Base-by-base conservation (phyloP, 2,113 vertebrate genomes). In the human (Homo sapiens) region DNA sequence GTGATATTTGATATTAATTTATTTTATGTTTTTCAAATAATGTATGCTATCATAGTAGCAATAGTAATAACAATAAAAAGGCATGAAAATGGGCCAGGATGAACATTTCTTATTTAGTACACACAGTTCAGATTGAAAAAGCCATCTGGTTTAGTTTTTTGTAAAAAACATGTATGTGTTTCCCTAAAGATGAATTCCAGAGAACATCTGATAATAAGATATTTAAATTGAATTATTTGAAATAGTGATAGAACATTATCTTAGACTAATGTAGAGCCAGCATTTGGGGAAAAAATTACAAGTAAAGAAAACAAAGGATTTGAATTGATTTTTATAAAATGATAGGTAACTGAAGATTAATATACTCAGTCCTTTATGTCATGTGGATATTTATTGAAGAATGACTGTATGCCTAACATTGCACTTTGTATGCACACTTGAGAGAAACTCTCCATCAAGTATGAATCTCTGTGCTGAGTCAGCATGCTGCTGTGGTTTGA, bases 381-480 rank as follows among this genome's bases (percentile, higher is more conserved):
- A 50, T 55, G 64, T 25, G 66, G 25, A 78, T 45, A 27, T 35
- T 92, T 48, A 52, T 0, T 89, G 83, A 90, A 43, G 76, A 92
- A 75, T 48, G 55, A 66, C 52, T 32, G 5, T 3, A n/a, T 14
- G 18, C n/a, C 70, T 61, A 85, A 45, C 38, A 14, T 14, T 50
- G 50, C 12, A 75, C 45, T 96, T 81, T 88, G 87, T 55, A 52
- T 61, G 76, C 87, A 95, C 23, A 95, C 64, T 96, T 66, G 80
- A 85, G 86, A 96, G 86, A 73, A 75, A 70, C 87, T 92, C 64
- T 95, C 89, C 68, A 94, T 95, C 93, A 97, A 92, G 73, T 50
- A 18, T 17, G 87, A 90, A 59, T 61, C 90, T 83, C 6, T 93
- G 18, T 94, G 93, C 94, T 98, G 96, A 97, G 87, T 96, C 92